Conservation (phyloP, 1,140 invertebrate species). For the Pseudomyrmex gracilis region DNA sequence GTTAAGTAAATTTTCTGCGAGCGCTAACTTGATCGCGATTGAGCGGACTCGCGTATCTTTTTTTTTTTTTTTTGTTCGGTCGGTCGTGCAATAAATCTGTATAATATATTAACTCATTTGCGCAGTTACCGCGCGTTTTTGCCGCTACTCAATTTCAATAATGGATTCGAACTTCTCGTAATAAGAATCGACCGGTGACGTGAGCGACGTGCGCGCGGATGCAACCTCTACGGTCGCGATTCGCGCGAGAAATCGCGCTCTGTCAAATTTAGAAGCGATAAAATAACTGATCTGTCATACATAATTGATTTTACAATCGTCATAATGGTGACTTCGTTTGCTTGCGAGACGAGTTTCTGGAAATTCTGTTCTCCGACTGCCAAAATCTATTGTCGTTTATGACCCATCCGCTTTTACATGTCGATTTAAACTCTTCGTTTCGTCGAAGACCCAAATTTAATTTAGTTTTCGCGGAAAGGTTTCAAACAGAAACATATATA, state of each 20-base stretch:
- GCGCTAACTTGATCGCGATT: not conserved
- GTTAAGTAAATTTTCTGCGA: not conserved
- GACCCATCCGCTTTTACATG: not conserved
- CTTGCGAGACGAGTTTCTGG: not conserved
- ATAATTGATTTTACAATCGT: not conserved
- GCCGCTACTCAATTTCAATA: not conserved
- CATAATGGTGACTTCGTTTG: not conserved
- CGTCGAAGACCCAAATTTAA: slow-evolving; percentile 28
- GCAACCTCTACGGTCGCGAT: not conserved
- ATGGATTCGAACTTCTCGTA: not conserved
- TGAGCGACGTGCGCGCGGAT: not conserved
- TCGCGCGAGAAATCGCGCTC: not conserved
- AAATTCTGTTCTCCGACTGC: not conserved
- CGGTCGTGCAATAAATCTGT: too few species aligned
- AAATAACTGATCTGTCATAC: not conserved
- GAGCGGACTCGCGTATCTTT: not conserved
- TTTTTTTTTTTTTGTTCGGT: not conserved
- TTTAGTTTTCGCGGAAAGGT: slow-evolving; percentile 19
- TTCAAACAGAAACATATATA: not conserved
- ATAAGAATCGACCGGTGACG: not conserved
- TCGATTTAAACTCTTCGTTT: not conserved
- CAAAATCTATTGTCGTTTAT: slow-evolving; percentile 22
- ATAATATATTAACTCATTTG: not conserved
- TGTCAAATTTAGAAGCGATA: slow-evolving; percentile 1
- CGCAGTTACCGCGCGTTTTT: not conserved